Evolutionary conservation across 2,113 vertebrate species (phyloP).

Genomic region (Eonycteris spelaea): DNA sequence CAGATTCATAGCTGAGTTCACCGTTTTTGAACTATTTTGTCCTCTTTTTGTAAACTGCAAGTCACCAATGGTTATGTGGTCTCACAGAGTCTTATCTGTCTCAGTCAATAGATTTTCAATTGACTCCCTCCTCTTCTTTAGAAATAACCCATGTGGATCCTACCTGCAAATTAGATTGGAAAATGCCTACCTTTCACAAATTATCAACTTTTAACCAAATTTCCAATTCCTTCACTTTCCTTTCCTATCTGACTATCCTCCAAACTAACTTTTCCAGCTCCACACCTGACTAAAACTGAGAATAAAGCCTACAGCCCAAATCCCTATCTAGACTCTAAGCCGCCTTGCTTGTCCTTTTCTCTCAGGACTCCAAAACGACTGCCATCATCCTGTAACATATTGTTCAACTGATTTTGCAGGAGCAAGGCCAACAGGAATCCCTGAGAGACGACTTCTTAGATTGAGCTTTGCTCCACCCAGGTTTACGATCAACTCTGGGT

Average conservation of each 20-base stretch:
- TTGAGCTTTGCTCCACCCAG: not conserved
- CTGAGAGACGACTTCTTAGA: not conserved
- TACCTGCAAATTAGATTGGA: not conserved
- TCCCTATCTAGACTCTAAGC: not conserved
- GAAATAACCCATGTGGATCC: not conserved
- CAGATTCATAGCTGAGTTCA: not conserved
- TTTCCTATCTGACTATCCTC: not conserved
- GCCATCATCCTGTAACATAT: not conserved
- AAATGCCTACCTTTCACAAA: not conserved
- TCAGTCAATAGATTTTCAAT: not conserved
- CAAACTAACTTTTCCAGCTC: not conserved
- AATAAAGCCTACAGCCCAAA: not conserved
- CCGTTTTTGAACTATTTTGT: not conserved
- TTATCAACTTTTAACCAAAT: not conserved
- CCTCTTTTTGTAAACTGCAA: not conserved
- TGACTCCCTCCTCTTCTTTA: not conserved
- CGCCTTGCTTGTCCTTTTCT: not conserved
- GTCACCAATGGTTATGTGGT: not conserved
- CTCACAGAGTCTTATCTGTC: not conserved
- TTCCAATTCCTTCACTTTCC: not conserved
- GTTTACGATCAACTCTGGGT: not conserved
- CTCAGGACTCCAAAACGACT: not conserved
- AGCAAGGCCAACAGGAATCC: not conserved
- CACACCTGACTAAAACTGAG: not conserved
- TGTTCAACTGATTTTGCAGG: not conserved